Evolutionary conservation across 2,888 invertebrate species (phyloP).

Genomic region (Ptychoptera contaminata): DNA sequence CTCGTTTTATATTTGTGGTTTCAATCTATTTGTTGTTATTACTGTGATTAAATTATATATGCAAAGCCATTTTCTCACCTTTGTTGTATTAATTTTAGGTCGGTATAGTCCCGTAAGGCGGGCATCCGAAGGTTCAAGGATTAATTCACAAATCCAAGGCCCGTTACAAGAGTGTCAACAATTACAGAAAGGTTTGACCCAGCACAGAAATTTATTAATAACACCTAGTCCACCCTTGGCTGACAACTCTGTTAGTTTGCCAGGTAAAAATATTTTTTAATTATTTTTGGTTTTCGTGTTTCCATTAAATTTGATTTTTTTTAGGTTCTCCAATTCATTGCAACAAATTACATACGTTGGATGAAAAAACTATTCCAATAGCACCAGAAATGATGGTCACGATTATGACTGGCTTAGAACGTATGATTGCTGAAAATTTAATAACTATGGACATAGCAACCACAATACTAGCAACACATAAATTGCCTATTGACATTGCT

Average conservation of each 20-base stretch:
- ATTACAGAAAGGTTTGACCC: constrained; percentile 41
- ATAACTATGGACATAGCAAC: constrained; percentile 29
- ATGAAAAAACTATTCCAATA: neutral
- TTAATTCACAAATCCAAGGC: constrained; percentile 36
- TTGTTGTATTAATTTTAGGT: too few species aligned
- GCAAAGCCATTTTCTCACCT: too few species aligned
- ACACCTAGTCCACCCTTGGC: constrained; percentile 31
- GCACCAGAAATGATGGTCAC: constrained; percentile 1
- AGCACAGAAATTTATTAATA: constrained; percentile 26
- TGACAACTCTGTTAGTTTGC: constrained; percentile 32
- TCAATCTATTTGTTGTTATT: neutral
- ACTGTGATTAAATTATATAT: too few species aligned
- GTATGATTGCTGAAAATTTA: constrained; percentile 31
- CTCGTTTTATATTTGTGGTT: neutral
- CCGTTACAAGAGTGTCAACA: constrained; percentile 66
- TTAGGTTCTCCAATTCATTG: constrained; percentile 46
- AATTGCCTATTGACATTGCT: constrained; percentile 35
- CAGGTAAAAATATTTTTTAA: constrained; percentile 21
- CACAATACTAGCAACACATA: constrained; percentile 31
- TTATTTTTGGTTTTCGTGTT: neutral
- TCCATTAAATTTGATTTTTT: constrained; percentile 4
- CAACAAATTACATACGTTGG: constrained; percentile 20
- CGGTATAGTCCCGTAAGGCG: constrained; percentile 82
- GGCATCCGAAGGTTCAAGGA: constrained; percentile 54
- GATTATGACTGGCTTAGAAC: constrained; percentile 30